These are phyloP conservation scores for Chloroclystis v-ata DNA, from an alignment of 2,888 invertebrate species.

Conservation along the genomic window DNA sequence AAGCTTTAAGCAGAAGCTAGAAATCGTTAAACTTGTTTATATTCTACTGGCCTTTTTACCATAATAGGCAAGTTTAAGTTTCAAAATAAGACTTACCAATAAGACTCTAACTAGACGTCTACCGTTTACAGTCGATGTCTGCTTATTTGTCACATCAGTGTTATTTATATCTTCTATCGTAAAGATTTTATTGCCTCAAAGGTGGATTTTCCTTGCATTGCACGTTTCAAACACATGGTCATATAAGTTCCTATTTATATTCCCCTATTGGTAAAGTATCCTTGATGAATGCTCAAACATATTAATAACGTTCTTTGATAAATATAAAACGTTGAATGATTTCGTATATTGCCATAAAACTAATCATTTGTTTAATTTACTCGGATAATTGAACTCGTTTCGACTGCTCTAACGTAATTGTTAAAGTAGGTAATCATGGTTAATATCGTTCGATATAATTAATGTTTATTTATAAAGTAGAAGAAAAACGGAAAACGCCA, in stretches of 20 bases:
- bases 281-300: constrained; percentile 5
- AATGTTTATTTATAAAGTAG: constrained; percentile 18
- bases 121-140: constrained; percentile 39
- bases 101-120: constrained; percentile 29
- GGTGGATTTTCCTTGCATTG: constrained; percentile 42
- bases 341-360: not conserved
- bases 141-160: constrained; percentile 52
- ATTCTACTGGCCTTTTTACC: not conserved
- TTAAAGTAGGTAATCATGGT: constrained; percentile 15
- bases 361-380: not conserved
- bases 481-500: constrained; percentile 20
- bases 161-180: constrained; percentile 60
- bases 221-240: constrained; percentile 41
- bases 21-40: not conserved
- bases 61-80: constrained; percentile 4
- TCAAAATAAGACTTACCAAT: constrained; percentile 24
- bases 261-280: constrained; percentile 22
- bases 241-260: constrained; percentile 41
- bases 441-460: constrained; percentile 20
- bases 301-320: constrained; percentile 3
- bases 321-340: not conserved
- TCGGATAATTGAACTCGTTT: constrained; percentile 1
- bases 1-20: not conserved
- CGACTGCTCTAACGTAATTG: constrained; percentile 1
- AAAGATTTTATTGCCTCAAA: constrained; percentile 56